Evolutionary conservation across 2,888 invertebrate species (phyloP), one percentile per base, ranked within the genome.

Genomic region (Mesorhabditis spiculigera): DNA sequence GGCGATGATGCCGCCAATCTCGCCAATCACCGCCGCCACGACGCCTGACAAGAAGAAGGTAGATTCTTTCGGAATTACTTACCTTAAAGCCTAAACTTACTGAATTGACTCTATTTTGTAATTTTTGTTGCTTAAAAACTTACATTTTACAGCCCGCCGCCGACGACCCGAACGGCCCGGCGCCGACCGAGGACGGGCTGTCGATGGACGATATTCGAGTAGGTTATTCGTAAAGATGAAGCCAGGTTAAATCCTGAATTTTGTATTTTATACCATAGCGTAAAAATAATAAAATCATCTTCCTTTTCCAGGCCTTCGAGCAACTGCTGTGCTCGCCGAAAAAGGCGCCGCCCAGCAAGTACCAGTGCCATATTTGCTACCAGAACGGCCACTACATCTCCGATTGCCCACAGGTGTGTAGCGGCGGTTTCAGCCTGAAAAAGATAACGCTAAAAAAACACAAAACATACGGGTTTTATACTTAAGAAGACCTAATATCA

Each of bases 291-390:
- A n/a, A n/a, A n/a, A n/a, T n/a, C n/a, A n/a, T n/a, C n/a, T n/a
- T n/a, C n/a, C n/a, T n/a, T n/a, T n/a, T n/a, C n/a, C 58, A 50
- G 58, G 78, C 78, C 62, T 85, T 85, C 72, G 82, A 84, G 10
- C 77, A 81, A 61, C 76, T 85, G n/a, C 74, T 85, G 66, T 82
- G 81, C 74, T 80, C 81, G 28, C 85, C 85, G 62, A 85, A 84
- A 71, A 84, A 84, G 74, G 75, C 78, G 4, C 85, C 84, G 5
- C 85, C 85, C 43, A 71, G 75, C 74, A 78, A 81, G 50, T 85
- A 85, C 69, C 81, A 82, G 66, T 85, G 85, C 64, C 85, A 85
- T 72, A 85, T 85, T 69, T 85, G 85, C 73, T 85, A 82, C 70
- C 73, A 76, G 41, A 79, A 73, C 42, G 84, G 82, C 4, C 84